Conservation (phyloP, 2,113 vertebrate species). For the Engraulis encrasicolus region DNA sequence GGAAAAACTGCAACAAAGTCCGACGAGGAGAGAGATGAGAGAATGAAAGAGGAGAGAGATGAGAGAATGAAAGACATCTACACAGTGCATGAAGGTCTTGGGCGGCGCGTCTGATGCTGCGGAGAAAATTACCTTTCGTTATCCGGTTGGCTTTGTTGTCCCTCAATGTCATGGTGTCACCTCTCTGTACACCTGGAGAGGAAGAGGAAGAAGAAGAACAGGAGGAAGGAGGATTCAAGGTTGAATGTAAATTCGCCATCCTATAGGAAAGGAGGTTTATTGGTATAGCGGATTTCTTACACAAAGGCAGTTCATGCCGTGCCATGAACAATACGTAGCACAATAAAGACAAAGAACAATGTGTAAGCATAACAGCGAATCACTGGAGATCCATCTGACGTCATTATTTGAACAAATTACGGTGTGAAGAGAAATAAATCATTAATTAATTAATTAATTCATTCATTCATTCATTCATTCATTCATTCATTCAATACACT, state of each 20-base stretch:
- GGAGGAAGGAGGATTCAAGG: neutral
- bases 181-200: slow-evolving; percentile 72
- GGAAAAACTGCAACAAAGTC: neutral
- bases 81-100: neutral
- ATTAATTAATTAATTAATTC: no score
- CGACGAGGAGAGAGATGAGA: slow-evolving; percentile 4
- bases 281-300: no score
- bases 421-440: no score
- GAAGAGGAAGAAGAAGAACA: neutral
- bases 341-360: no score
- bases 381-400: no score
- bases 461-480: no score
- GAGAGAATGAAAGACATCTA: neutral
- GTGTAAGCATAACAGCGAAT: no score
- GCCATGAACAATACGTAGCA: no score
- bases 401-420: no score
- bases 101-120: neutral
- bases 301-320: no score
- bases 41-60: neutral
- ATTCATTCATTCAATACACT: no score
- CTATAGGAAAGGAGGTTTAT: no score
- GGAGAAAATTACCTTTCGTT: slow-evolving; percentile 68
- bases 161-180: slow-evolving; percentile 68
- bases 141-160: slow-evolving; percentile 58
- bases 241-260: neutral